Conservation (phyloP, 2,113 vertebrate genomes). For the Misgurnus mizolepis region DNA sequence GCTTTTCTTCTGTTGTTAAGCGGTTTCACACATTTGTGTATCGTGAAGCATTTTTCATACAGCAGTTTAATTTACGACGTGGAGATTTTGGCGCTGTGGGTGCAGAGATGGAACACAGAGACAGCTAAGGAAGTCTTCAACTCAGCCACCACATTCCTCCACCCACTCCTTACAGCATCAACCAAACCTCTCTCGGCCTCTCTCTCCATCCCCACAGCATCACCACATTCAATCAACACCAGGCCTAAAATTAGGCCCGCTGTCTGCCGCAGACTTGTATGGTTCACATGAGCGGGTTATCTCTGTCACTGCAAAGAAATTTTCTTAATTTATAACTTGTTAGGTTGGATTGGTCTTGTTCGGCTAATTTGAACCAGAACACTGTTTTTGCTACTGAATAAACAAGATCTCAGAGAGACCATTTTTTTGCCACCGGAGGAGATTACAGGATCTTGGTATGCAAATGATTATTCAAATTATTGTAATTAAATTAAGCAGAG, state of each 20-base stretch:
- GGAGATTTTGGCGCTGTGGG: slow-evolving; percentile 36
- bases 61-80: slow-evolving; percentile 63
- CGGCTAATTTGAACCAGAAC: slow-evolving; percentile 73
- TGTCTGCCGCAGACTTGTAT: slow-evolving; percentile 59
- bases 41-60: slow-evolving; percentile 65
- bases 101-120: slow-evolving; percentile 54
- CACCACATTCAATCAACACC: slow-evolving; percentile 68
- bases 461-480: slow-evolving; percentile 78
- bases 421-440: slow-evolving; percentile 63
- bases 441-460: slow-evolving; percentile 72
- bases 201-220: slow-evolving; percentile 54
- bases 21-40: slow-evolving; percentile 70
- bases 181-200: slow-evolving; percentile 34
- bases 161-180: slow-evolving; percentile 49
- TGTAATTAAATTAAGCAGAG: slow-evolving; percentile 72
- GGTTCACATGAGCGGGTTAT: slow-evolving; percentile 57
- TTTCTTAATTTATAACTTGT: slow-evolving; percentile 72
- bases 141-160: slow-evolving; percentile 50
- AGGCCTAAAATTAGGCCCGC: slow-evolving; percentile 62
- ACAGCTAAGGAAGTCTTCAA: slow-evolving; percentile 59
- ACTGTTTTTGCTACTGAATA: slow-evolving; percentile 69
- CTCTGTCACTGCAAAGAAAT: slow-evolving; percentile 73
- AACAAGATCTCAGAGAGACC: slow-evolving; percentile 65
- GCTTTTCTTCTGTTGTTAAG: slow-evolving; percentile 62
- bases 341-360: slow-evolving; percentile 70